Percentiles rank a stretch among this genome's conserved stretches.
Evolutionary conservation across 2,113 vertebrate genomes (phyloP).

Genomic region (Dipodomys ordii): DNA sequence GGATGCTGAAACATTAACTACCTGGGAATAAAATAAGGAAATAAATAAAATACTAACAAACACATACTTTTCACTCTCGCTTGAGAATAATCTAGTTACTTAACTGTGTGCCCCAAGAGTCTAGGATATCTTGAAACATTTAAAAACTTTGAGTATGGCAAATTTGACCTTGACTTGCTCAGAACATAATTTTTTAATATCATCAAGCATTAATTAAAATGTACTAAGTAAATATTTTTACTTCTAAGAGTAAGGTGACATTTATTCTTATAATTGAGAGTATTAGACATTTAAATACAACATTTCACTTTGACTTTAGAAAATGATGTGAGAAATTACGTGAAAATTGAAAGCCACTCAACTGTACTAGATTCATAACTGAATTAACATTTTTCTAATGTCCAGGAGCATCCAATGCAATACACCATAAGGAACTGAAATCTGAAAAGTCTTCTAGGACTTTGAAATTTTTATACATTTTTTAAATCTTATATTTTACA

Average conservation of each 20-base stretch:
- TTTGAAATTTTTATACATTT: conserved; percentile 23
- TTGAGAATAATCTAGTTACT: conserved; percentile 63
- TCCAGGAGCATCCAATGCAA: background rate
- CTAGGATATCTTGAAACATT: background rate
- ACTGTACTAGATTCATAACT: background rate
- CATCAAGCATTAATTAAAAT: conserved; percentile 40
- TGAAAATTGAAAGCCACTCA: conserved; percentile 44
- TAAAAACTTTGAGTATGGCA: background rate
- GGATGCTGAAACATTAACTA: conserved; percentile 58
- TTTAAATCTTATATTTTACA: background rate
- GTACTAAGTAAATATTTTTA: conserved; percentile 1
- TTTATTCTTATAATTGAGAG: conserved; percentile 15
- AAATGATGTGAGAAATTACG: background rate
- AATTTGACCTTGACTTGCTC: background rate
- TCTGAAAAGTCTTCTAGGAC: background rate
- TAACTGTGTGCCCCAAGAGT: background rate
- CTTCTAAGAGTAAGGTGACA: background rate
- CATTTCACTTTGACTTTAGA: conserved; percentile 41
- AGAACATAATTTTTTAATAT: conserved; percentile 27
- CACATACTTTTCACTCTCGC: conserved; percentile 48
- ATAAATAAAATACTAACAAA: conserved; percentile 44
- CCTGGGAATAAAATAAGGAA: conserved; percentile 61
- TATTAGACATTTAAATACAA: conserved; percentile 5
- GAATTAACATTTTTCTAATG: background rate
- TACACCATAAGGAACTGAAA: background rate